phyloP scores from a whole-genome alignment of 2,888 invertebrate genomes.

The Leuctra nigra region DNA sequence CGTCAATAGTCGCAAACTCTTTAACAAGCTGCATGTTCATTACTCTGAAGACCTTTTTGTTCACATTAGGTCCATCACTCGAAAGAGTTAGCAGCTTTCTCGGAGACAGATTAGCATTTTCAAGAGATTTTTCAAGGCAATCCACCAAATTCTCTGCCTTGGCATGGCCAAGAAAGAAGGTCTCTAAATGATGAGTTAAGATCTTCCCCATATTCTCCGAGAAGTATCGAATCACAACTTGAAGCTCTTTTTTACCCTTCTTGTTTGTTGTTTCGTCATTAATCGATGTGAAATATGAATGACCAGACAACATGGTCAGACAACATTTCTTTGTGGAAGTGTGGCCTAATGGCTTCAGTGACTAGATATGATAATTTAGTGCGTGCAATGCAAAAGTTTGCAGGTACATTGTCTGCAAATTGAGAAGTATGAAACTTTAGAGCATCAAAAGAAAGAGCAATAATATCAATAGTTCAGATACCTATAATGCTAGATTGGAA shows the following conservation, averaged over 20 bases:
- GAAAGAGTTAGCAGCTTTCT: not conserved
- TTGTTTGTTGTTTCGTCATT: conserved; percentile 18
- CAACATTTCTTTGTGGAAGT: conserved; percentile 10
- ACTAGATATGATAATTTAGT: conserved; percentile 11
- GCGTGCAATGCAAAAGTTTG: conserved; percentile 13
- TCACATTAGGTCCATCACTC: not conserved
- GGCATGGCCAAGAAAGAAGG: conserved; percentile 4
- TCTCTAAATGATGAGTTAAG: conserved; percentile 20
- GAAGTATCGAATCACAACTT: conserved; percentile 13
- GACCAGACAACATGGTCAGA: not conserved
- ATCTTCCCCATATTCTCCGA: conserved; percentile 9
- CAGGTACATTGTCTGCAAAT: not conserved
- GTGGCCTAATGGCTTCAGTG: conserved; percentile 17
- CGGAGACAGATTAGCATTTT: not conserved
- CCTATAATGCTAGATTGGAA: too few species aligned
- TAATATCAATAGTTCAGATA: too few species aligned
- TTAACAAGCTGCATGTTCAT: too few species aligned
- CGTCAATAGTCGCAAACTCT: too few species aligned
- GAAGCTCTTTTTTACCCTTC: conserved; percentile 13
- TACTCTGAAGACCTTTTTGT: not conserved
- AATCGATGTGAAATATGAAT: not conserved
- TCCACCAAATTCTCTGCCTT: not conserved
- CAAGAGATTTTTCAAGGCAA: not conserved
- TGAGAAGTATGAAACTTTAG: too few species aligned
- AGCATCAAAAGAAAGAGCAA: too few species aligned